These are phyloP conservation scores for Scomberomorus guttatus DNA, from an alignment of 2,797 vertebrate species.

Conservation along the genomic window DNA sequence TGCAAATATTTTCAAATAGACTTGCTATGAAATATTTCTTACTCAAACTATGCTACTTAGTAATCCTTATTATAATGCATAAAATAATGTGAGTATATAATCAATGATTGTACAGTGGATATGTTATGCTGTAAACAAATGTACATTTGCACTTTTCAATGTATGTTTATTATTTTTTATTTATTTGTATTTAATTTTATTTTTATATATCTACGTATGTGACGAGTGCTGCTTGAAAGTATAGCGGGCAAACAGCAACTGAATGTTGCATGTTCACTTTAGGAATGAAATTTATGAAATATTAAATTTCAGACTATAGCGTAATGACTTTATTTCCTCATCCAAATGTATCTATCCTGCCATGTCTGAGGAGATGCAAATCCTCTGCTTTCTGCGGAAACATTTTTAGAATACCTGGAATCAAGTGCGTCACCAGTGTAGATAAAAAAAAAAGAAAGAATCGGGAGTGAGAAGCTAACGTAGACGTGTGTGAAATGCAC, in stretches of 20 bases:
- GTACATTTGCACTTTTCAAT: conserved; percentile 86
- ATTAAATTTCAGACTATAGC: conserved; percentile 55
- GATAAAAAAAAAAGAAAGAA: conserved; percentile 18
- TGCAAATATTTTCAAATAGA: conserved; percentile 85
- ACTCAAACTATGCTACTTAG: conserved; percentile 86
- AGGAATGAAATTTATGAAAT: conserved; percentile 69
- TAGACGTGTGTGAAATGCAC: conserved; percentile 24
- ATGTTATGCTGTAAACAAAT: conserved; percentile 88
- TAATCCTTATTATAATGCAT: conserved; percentile 86
- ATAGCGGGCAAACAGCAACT: conserved; percentile 74
- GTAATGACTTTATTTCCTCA: conserved; percentile 58
- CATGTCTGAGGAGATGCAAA: conserved; percentile 46
- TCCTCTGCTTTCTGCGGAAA: conserved; percentile 35
- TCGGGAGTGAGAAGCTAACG: conserved; percentile 14
- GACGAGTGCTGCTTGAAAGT: conserved; percentile 79
- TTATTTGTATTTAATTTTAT: conserved; percentile 83
- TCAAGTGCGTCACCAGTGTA: conserved; percentile 1
- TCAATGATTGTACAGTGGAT: conserved; percentile 86
- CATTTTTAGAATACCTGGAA: conserved; percentile 45
- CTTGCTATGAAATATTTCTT: conserved; percentile 85
- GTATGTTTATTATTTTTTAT: conserved; percentile 78
- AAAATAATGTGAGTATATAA: conserved; percentile 86
- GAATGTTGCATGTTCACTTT: conserved; percentile 80
- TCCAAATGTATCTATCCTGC: conserved; percentile 46
- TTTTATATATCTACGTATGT: conserved; percentile 78